These are phyloP conservation scores for Apantesis nais DNA, from an alignment of 2,888 invertebrate genomes.

Conservation along the genomic window DNA sequence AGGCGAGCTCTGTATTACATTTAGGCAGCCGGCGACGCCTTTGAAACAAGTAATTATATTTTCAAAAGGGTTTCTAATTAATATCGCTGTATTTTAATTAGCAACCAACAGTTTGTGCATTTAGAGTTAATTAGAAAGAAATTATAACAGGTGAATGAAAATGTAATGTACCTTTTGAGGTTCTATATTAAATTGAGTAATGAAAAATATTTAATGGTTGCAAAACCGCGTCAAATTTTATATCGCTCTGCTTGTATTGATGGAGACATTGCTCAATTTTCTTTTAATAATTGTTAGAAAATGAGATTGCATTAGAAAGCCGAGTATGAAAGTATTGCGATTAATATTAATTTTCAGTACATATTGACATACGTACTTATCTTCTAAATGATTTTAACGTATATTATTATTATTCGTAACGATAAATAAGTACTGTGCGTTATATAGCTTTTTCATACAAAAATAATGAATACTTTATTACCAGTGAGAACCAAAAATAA, in stretches of 20 bases:
- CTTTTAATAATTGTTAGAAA: neutral
- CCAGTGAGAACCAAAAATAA: slow-evolving; percentile 32
- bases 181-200: slow-evolving; percentile 33
- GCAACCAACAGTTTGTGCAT: slow-evolving; percentile 47
- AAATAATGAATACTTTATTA: slow-evolving; percentile 33
- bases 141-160: slow-evolving; percentile 30
- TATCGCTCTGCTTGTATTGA: neutral
- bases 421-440: neutral
- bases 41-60: slow-evolving; percentile 55
- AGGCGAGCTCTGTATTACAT: slow-evolving; percentile 46
- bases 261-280: neutral
- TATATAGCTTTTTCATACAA: slow-evolving; percentile 1
- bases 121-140: slow-evolving; percentile 49
- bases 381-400: neutral
- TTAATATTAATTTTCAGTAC: neutral
- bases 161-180: slow-evolving; percentile 25
- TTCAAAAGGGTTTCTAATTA: slow-evolving; percentile 60
- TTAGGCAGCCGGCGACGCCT: slow-evolving; percentile 44
- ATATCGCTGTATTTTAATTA: slow-evolving; percentile 58
- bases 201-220: slow-evolving; percentile 8
- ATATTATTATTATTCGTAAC: neutral
- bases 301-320: neutral
- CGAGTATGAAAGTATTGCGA: neutral
- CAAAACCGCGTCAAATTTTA: neutral
- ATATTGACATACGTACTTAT: neutral